Evolutionary conservation across 2,797 vertebrate species (phyloP), one percentile per base, ranked within the genome.

Genomic region (Chelonia mydas): DNA sequence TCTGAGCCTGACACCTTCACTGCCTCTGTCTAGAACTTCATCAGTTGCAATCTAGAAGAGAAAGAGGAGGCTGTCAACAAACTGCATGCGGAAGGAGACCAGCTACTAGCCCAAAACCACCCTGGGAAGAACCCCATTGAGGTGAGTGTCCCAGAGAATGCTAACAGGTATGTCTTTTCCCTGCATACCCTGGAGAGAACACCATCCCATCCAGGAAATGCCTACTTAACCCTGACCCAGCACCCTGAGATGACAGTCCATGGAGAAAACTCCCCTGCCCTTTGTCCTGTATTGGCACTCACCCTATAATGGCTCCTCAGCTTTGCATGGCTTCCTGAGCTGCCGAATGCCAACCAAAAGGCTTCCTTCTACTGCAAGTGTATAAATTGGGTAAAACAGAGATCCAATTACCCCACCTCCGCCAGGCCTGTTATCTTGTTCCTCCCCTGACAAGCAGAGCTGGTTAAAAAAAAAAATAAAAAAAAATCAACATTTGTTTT

Each of bases 31-130:
- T 97, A 99, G 99, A 99, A 99, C 96, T 99, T 99, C 95, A 99
- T 99, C 96, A 98, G 98, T 82, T 99, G 99, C 83, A 99, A 99
- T 97, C 98, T 99, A 96, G 99, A 99, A 97, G 97, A 99, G 92
- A 99, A 99, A 93, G 99, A 99, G 95, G 98, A 98, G 41, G 98
- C 98, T 77, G 87, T 99, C 97, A 99, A 99, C 93, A 99, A 99
- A 95, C 98, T 99, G 87, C 99, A 99, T 0, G 98, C 98, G 0
- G 99, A 99, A 5, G 99, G 99, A 17, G 99, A 99, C 41, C 98
- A 98, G 87, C 97, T 99, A 91, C 95, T 99, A 1, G 86, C 97
- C 0, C 88, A 98, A 0, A 97, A 98, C 5, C 99, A 99, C 96
- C 99, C 99, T 0, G 99, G 98, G 53, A 99, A 98, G 96, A 99